phyloP scores from a whole-genome alignment of 2,113 vertebrate genomes.

The Ciconia maguari region DNA sequence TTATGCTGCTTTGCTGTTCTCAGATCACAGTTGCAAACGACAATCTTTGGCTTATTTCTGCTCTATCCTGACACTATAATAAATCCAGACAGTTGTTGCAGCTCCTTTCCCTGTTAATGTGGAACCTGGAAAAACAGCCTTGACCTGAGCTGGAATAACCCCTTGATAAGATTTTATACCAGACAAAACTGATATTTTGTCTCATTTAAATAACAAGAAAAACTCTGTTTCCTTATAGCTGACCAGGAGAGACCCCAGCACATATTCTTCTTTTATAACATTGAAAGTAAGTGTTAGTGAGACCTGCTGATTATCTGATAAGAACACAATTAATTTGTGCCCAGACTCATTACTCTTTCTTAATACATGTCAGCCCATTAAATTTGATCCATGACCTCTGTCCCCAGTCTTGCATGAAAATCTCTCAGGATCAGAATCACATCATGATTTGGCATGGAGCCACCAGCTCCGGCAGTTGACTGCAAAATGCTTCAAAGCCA shows the following conservation, averaged over 20 bases:
- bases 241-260: neutral
- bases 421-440: slow-evolving; percentile 53
- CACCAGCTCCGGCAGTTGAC: slow-evolving; percentile 29
- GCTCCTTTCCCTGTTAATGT: slow-evolving; percentile 4
- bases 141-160: slow-evolving; percentile 31
- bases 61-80: neutral
- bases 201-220: slow-evolving; percentile 31
- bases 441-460: slow-evolving; percentile 31
- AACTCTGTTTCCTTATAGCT: neutral
- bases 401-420: slow-evolving; percentile 57
- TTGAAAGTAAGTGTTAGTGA: slow-evolving; percentile 49
- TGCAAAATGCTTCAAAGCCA: slow-evolving; percentile 46
- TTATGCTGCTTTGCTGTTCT: neutral
- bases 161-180: slow-evolving; percentile 37
- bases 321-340: slow-evolving; percentile 73
- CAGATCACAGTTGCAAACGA: neutral
- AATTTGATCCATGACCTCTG: slow-evolving; percentile 64
- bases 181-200: neutral
- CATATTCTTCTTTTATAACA: neutral
- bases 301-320: slow-evolving; percentile 57
- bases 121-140: slow-evolving; percentile 51
- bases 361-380: slow-evolving; percentile 65
- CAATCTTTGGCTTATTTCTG: neutral
- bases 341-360: slow-evolving; percentile 69
- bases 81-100: slow-evolving; percentile 3